These are phyloP conservation scores for Mormyrus iriodes DNA, from an alignment of 2,113 vertebrate species.

Conservation along the genomic window DNA sequence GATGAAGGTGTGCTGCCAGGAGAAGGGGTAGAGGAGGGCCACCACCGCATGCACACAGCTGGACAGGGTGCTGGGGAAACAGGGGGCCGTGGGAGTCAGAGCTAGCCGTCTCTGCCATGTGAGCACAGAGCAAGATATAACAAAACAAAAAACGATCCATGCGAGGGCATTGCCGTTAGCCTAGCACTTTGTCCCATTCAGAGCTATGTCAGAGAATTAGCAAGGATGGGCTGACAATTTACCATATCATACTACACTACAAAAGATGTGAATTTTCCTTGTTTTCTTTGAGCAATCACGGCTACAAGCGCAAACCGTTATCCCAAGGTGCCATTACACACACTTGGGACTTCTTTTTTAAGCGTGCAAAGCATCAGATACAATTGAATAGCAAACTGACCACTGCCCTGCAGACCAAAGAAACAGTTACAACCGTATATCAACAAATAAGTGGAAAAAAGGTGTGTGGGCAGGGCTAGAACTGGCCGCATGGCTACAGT, in stretches of 20 bases:
- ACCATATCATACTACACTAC: not conserved
- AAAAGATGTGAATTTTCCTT: not conserved
- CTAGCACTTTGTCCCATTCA: not conserved
- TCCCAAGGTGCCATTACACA: not conserved
- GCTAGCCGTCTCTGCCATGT: not conserved
- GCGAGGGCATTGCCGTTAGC: not conserved
- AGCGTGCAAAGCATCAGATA: not conserved
- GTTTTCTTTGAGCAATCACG: not conserved
- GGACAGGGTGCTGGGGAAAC: slow-evolving; percentile 78
- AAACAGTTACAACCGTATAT: not conserved
- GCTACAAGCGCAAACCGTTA: not conserved
- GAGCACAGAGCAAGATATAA: not conserved
- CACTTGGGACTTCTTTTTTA: not conserved
- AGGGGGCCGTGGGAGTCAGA: slow-evolving; percentile 18
- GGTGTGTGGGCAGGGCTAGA: not conserved
- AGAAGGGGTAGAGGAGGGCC: slow-evolving; percentile 96
- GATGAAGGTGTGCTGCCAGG: slow-evolving; percentile 99
- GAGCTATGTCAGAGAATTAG: not conserved
- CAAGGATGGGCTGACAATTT: not conserved
- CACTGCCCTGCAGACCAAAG: not conserved
- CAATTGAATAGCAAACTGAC: not conserved
- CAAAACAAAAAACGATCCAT: not conserved
- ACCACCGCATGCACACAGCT: slow-evolving; percentile 95
- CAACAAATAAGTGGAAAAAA: not conserved
- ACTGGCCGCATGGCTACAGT: not conserved